phyloP scores from a whole-genome alignment of 2,888 invertebrate species.

The Eupithecia dodoneata region DNA sequence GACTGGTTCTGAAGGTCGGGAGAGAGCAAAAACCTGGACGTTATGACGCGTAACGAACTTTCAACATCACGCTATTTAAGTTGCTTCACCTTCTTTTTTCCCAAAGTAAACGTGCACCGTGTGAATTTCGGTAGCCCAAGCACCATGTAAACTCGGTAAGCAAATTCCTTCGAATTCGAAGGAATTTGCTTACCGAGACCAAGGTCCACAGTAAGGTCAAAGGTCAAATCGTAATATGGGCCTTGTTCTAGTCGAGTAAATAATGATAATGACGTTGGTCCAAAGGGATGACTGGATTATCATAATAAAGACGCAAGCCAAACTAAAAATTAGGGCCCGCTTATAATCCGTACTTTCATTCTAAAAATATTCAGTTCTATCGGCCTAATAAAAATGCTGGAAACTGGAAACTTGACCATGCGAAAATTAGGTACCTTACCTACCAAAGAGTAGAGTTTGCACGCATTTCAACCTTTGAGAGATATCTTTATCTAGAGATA shows the following conservation, averaged over 20 bases:
- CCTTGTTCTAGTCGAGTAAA: background rate
- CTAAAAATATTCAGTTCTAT: background rate
- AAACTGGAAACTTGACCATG: background rate
- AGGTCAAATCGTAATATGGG: background rate
- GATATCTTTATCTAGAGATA: background rate
- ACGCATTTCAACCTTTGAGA: background rate
- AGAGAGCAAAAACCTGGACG: slow-evolving; percentile 67
- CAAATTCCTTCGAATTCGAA: no score
- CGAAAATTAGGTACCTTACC: background rate
- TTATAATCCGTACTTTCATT: background rate
- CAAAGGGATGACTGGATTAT: background rate
- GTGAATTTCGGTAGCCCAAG: no score
- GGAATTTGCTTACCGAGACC: background rate
- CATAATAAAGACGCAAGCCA: background rate
- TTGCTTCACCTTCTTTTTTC: background rate
- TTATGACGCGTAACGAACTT: slow-evolving; percentile 30
- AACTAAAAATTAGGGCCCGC: background rate
- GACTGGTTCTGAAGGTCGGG: slow-evolving; percentile 69
- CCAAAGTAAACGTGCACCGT: background rate
- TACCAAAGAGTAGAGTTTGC: background rate
- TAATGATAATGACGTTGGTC: background rate
- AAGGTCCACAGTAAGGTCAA: background rate
- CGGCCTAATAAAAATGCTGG: background rate
- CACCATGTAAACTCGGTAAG: no score
- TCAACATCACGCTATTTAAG: slow-evolving; percentile 13